Percentiles rank a stretch among this genome's conserved stretches.
These are phyloP conservation scores for Hiodon tergisus DNA, from an alignment of 2,113 vertebrate genomes.

Conservation along the genomic window DNA sequence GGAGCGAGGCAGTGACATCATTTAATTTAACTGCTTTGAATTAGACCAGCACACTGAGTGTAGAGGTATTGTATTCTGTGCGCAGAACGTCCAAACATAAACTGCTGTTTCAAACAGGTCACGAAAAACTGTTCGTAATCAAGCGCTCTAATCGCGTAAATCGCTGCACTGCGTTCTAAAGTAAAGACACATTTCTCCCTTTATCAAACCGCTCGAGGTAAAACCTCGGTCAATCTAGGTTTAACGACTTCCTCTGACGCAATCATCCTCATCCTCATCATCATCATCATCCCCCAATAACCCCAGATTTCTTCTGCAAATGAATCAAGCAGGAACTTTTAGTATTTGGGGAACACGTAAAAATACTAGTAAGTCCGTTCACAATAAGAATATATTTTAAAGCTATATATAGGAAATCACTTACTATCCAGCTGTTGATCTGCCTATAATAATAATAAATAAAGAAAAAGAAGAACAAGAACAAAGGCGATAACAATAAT, in stretches of 20 bases:
- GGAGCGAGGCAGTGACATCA: conserved; percentile 57
- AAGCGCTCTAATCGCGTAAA: too few relatives aligned
- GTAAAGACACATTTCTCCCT: not conserved
- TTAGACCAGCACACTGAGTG: not conserved
- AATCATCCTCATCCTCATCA: not conserved
- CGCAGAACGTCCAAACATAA: not conserved
- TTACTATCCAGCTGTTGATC: too few relatives aligned
- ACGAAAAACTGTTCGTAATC: not conserved
- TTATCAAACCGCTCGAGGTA: not conserved
- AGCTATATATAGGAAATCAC: too few relatives aligned
- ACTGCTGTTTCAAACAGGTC: not conserved
- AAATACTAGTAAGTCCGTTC: not conserved
- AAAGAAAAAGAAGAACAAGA: too few relatives aligned
- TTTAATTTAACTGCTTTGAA: conserved; percentile 27
- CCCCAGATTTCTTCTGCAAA: not conserved
- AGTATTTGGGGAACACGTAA: not conserved
- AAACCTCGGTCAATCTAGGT: not conserved
- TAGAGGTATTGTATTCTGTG: not conserved
- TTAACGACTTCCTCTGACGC: not conserved
- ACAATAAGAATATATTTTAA: too few relatives aligned
- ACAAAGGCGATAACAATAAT: too few relatives aligned
- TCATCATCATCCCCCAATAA: not conserved
- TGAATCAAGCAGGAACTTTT: not conserved
- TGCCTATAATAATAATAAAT: too few relatives aligned
- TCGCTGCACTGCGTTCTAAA: too few relatives aligned